phyloP scores from a whole-genome alignment of 2,113 vertebrate species.

The Argyrosomus japonicus region DNA sequence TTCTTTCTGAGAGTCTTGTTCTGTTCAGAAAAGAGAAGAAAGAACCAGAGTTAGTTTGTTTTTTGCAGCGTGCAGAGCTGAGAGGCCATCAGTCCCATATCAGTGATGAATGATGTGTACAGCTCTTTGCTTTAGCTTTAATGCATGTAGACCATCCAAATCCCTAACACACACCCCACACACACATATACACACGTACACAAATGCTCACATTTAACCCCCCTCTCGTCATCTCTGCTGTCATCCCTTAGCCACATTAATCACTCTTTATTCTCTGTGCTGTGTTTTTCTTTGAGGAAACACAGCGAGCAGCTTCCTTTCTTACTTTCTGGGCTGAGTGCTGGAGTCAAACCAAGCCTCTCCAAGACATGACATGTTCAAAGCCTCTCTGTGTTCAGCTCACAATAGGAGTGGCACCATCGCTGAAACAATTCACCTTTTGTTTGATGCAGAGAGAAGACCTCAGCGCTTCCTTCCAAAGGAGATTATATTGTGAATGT shows the following conservation, averaged over 20 bases:
- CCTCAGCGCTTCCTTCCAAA: constrained; percentile 10
- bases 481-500: neutral
- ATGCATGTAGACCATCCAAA: constrained; percentile 36
- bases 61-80: constrained; percentile 31
- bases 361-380: constrained; percentile 76
- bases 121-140: constrained; percentile 34
- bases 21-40: constrained; percentile 15
- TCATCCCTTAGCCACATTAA: neutral
- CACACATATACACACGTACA: neutral
- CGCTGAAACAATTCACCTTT: constrained; percentile 38
- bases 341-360: constrained; percentile 47
- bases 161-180: constrained; percentile 10
- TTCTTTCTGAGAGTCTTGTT: constrained; percentile 58
- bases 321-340: neutral
- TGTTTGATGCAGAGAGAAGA: constrained; percentile 22
- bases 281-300: constrained; percentile 18
- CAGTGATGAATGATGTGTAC: constrained; percentile 34
- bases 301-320: constrained; percentile 32
- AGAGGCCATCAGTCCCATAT: constrained; percentile 32
- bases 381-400: constrained; percentile 61
- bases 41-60: constrained; percentile 25
- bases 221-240: constrained; percentile 36
- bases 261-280: constrained; percentile 16
- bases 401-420: constrained; percentile 59
- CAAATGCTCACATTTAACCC: neutral